Percentiles rank a stretch among this genome's conserved stretches.
These are phyloP conservation scores for Rhamphomyia laevipes DNA, from an alignment of 2,888 invertebrate genomes.

Conservation along the genomic window DNA sequence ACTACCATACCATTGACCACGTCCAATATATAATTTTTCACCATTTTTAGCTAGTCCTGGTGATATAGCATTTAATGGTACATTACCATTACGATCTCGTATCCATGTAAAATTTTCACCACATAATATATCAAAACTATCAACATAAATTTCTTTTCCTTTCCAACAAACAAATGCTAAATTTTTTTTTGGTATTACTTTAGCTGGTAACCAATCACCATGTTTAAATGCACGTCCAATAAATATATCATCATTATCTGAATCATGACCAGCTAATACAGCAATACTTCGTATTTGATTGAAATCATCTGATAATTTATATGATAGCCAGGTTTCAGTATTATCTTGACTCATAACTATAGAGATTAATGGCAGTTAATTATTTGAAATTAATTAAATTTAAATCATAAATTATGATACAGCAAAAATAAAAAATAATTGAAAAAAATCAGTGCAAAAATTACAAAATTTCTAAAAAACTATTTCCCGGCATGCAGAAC, in stretches of 20 bases:
- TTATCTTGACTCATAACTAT: no score
- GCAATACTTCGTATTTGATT: no score
- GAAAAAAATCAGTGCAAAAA: no score
- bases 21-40: conserved; percentile 45
- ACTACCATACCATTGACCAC: conserved; percentile 43
- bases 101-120: conserved; percentile 47
- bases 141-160: conserved; percentile 45
- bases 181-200: conserved; percentile 46
- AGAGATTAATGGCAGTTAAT: no score
- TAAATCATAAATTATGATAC: no score
- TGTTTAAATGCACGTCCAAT: conserved; percentile 42
- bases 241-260: conserved; percentile 34
- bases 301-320: no score
- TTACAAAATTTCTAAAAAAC: no score
- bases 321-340: no score
- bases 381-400: no score
- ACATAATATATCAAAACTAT: conserved; percentile 43
- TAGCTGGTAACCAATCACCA: conserved; percentile 50
- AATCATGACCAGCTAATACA: conserved; percentile 28
- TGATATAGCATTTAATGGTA: conserved; percentile 44
- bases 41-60: conserved; percentile 39
- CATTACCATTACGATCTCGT: conserved; percentile 34
- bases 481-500: no score
- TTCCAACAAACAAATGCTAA: conserved; percentile 44
- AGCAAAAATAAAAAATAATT: no score